Conservation (phyloP, 2,888 invertebrate genomes). For the Suillia variegata region DNA sequence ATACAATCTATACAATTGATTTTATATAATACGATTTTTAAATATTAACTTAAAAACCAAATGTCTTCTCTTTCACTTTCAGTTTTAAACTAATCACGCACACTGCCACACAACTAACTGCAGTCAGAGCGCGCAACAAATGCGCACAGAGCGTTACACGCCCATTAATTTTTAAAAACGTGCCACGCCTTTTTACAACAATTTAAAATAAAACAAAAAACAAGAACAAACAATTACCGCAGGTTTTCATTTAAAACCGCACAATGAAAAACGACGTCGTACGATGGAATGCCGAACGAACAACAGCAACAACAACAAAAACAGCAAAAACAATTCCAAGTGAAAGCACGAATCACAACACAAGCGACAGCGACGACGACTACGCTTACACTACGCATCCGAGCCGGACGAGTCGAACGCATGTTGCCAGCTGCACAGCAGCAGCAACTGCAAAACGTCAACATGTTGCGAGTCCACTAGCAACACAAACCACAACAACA, state of each 20-base stretch:
- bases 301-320: slow-evolving; percentile 6
- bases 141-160: not conserved
- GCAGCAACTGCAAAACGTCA: no score
- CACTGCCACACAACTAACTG: no score
- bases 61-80: no score
- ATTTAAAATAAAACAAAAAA: not conserved
- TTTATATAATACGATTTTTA: no score
- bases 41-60: no score
- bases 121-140: not conserved
- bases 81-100: no score
- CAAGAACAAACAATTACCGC: not conserved
- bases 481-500: no score
- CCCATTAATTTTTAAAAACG: not conserved
- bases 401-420: no score
- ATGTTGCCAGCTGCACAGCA: not conserved
- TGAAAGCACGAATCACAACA: slow-evolving; percentile 19
- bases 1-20: no score
- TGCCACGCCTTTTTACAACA: slow-evolving; percentile 27
- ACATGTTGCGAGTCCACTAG: no score
- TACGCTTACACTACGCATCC: no score
- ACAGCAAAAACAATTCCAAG: not conserved
- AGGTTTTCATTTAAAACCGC: slow-evolving; percentile 37
- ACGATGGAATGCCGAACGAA: slow-evolving; percentile 50
- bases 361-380: not conserved
- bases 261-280: slow-evolving; percentile 61